Evolutionary conservation across 2,888 invertebrate species (phyloP).

Genomic region (Seladonia tumulorum): DNA sequence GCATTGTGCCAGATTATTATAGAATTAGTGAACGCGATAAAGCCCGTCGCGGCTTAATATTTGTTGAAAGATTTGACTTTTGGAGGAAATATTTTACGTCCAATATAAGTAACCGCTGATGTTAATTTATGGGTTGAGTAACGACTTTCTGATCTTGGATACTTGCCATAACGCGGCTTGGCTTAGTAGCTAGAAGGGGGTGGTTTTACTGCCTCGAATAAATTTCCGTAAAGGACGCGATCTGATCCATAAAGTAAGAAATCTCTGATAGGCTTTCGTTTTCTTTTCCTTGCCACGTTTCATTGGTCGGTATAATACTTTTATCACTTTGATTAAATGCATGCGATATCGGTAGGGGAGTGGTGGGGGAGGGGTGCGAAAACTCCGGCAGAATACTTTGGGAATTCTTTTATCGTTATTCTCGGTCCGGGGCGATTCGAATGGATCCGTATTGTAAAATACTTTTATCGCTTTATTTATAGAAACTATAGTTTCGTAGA

Average conservation of each 20-base stretch:
- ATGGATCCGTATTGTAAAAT: neutral
- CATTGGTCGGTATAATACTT: slow-evolving; percentile 37
- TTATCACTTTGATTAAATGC: slow-evolving; percentile 51
- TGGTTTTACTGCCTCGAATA: slow-evolving; percentile 71
- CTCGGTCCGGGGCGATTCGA: neutral
- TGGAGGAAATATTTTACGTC: slow-evolving; percentile 43
- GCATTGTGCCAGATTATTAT: neutral
- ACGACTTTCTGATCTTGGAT: slow-evolving; percentile 72
- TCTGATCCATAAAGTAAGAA: slow-evolving; percentile 69
- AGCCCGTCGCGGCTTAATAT: neutral
- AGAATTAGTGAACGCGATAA: neutral
- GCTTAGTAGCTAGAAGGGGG: slow-evolving; percentile 36
- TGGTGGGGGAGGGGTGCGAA: no score
- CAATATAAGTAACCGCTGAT: slow-evolving; percentile 63
- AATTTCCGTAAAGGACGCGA: slow-evolving; percentile 63
- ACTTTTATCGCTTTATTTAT: neutral
- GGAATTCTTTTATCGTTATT: neutral
- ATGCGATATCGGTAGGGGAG: slow-evolving; percentile 23
- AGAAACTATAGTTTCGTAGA: neutral
- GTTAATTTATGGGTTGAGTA: slow-evolving; percentile 71
- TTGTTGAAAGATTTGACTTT: slow-evolving; percentile 49
- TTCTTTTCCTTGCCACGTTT: slow-evolving; percentile 45
- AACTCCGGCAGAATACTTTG: neutral
- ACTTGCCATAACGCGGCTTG: slow-evolving; percentile 64
- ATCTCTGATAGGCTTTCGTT: slow-evolving; percentile 65